phyloP scores from a whole-genome alignment of 2,797 vertebrate genomes.

The Psittacula echo region DNA sequence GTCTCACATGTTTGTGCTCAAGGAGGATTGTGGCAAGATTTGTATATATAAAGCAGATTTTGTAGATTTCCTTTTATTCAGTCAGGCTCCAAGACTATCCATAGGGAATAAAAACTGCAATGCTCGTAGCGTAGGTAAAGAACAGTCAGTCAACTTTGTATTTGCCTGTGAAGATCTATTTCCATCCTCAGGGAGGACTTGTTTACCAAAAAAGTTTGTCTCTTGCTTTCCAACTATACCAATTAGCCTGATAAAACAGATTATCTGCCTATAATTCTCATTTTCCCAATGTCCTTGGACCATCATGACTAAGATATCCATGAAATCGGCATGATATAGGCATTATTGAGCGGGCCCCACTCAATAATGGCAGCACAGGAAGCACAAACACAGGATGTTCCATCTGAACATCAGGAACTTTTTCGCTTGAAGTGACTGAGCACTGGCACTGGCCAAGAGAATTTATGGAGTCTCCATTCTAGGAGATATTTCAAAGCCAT shows the following conservation, averaged over 20 bases:
- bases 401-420: not conserved
- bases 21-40: not conserved
- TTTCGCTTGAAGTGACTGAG: not conserved
- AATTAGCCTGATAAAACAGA: not conserved
- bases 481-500: not conserved
- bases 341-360: not conserved
- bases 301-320: not conserved
- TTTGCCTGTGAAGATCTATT: slow-evolving; percentile 1
- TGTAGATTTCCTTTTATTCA: slow-evolving; percentile 9
- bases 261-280: not conserved
- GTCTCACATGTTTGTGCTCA: not conserved
- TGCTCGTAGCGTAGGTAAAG: not conserved
- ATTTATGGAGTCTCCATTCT: not conserved
- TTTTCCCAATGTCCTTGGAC: not conserved
- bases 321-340: not conserved
- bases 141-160: not conserved
- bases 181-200: not conserved
- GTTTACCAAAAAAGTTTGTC: slow-evolving; percentile 17
- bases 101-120: not conserved
- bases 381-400: not conserved
- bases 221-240: not conserved
- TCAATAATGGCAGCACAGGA: not conserved
- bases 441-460: not conserved
- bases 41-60: not conserved
- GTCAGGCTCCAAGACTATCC: not conserved